phyloP scores from a whole-genome alignment of 2,888 invertebrate genomes.

The Balanococcus diminutus region DNA sequence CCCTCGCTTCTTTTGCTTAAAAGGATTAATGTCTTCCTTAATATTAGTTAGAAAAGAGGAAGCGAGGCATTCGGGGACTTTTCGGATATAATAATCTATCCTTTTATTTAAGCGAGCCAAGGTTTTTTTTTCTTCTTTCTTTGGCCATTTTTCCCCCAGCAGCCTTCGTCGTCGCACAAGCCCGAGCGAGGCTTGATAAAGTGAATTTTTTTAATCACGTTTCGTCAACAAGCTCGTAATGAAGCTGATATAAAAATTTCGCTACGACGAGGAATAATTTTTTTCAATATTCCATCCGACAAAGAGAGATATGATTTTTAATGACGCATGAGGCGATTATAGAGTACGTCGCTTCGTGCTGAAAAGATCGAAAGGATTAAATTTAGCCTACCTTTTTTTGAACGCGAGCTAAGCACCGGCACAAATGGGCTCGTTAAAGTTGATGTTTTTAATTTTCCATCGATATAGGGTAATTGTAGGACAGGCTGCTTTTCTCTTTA shows the following conservation, averaged over 20 bases:
- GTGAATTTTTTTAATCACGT: slow-evolving; percentile 11
- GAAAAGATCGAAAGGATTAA: background rate
- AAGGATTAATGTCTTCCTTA: slow-evolving; percentile 28
- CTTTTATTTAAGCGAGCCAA: slow-evolving; percentile 8
- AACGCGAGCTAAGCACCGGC: background rate
- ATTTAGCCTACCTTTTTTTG: background rate
- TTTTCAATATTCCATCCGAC: background rate
- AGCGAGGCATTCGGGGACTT: background rate
- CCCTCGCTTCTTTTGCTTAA: slow-evolving; percentile 1
- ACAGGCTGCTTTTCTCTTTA: too few relatives aligned
- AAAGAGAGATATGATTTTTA: background rate
- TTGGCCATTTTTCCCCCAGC: background rate
- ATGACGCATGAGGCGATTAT: background rate
- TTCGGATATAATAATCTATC: slow-evolving; percentile 25
- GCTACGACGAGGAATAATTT: background rate
- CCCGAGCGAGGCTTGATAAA: background rate
- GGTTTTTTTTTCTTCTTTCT: background rate
- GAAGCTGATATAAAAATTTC: slow-evolving; percentile 36
- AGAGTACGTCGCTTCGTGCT: background rate
- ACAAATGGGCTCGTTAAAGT: background rate
- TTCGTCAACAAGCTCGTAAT: slow-evolving; percentile 7
- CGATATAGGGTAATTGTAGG: background rate
- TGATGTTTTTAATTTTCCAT: slow-evolving; percentile 8
- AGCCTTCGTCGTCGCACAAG: background rate
- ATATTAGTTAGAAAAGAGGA: background rate